Evolutionary conservation across 2,113 vertebrate species (phyloP).

Genomic region (Cervus canadensis): DNA sequence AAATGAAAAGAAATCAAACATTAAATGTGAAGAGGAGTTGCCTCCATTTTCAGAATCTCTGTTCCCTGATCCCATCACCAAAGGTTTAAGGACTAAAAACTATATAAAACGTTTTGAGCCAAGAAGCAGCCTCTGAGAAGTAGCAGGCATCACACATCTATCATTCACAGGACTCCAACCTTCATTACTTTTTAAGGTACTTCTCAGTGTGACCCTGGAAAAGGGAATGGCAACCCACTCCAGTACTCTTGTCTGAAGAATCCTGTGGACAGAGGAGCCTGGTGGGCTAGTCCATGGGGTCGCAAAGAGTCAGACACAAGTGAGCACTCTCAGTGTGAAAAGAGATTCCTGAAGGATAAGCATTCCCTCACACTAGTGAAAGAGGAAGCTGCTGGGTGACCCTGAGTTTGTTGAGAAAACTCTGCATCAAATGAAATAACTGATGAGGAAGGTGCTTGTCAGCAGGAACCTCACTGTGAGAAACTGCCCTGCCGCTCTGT

Average conservation of each 20-base stretch:
- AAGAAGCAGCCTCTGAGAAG: background rate
- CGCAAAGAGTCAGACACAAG: background rate
- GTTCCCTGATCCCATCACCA: background rate
- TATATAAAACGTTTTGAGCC: background rate
- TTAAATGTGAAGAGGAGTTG: background rate
- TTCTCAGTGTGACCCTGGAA: background rate
- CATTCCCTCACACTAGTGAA: background rate
- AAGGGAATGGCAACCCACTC: background rate
- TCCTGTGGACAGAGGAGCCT: background rate
- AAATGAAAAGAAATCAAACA: background rate
- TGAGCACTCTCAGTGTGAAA: background rate
- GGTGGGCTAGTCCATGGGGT: background rate
- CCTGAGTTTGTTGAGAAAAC: background rate
- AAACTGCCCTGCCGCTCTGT: fast-evolving
- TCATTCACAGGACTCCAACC: background rate
- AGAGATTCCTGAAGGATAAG: background rate
- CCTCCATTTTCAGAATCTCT: background rate
- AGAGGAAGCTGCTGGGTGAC: background rate
- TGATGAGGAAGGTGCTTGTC: background rate
- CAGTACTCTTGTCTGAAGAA: background rate
- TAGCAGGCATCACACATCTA: background rate
- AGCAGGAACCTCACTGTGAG: background rate
- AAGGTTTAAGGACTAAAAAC: background rate
- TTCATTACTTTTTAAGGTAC: background rate
- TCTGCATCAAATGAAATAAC: background rate